Base-by-base conservation (phyloP, 2,797 vertebrate genomes). In the Esox lucius region DNA sequence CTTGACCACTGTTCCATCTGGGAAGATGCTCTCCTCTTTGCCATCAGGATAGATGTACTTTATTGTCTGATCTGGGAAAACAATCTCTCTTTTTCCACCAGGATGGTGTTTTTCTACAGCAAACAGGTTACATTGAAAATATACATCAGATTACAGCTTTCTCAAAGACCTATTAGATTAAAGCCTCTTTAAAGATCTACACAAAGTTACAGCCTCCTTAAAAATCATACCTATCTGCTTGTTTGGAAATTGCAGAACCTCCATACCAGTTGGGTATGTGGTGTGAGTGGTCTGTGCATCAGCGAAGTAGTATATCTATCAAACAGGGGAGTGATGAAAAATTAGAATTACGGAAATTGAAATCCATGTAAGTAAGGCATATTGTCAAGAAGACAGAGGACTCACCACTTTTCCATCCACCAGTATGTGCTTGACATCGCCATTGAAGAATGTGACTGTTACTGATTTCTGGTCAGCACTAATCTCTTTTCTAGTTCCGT, bases 231-330 rank as follows among this genome's bases (percentile, higher is more conserved):
- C 94, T 75, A 85, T 95, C 86, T 94, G 94, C 73, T 92, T 93
- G 86, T 93, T 93, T 48, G 93, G 88, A 77, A 95, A 94, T 59
- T 84, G 82, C 75, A 95, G 61, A 1, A 93, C 83, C 76, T 94
- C 87, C 73, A 93, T 79, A 62, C 93, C 94, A 72, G 79, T 82
- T 1, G 92, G 89, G 77, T 91, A 91, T 62, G 83, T 86, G 7
- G 83, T 93, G 8, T 88, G 92, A 3, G 84, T 94, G 1, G 88
- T 93, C 82, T 90, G 86, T 59, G 92, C 80, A 22, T 87, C 84
- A 67, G 90, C 88, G 39, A 92, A 92, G 78, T 89, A 91, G 86
- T 94, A 94, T 75, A 94, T 88, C 94, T 95, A 86, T n/a, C 83
- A 81, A 75, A 33, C 3, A 11, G 33, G 12, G 9, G 16, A 39